These are phyloP conservation scores for Diadema setosum DNA, from an alignment of 35 echinoderm and acorn worm genomes.

Conservation along the genomic window DNA sequence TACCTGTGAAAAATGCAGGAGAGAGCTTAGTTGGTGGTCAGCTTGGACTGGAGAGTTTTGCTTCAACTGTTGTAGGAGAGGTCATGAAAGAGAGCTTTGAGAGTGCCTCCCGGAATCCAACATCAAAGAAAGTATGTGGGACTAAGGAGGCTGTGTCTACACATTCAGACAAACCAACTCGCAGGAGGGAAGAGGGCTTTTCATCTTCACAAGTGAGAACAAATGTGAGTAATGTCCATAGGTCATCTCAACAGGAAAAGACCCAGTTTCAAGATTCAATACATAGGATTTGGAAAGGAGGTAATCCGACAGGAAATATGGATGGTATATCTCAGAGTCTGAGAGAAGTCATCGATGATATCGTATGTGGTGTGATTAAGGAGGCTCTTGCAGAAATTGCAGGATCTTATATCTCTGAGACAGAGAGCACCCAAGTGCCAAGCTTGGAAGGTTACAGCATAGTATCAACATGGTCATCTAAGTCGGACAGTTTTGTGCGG, in stretches of 20 bases:
- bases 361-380: background rate
- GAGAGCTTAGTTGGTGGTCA: background rate
- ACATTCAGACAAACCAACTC: too few relatives aligned
- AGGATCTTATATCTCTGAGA: conserved; percentile 1
- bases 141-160: too few relatives aligned
- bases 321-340: background rate
- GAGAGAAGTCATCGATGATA: background rate
- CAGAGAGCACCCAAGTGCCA: conserved; percentile 34
- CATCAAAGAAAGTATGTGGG: background rate
- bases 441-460: conserved; percentile 70
- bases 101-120: background rate
- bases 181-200: too few relatives aligned
- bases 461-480: conserved; percentile 62
- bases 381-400: background rate
- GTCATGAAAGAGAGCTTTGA: background rate
- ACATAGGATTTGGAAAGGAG: background rate
- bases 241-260: too few relatives aligned
- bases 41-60: background rate
- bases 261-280: too few relatives aligned
- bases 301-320: background rate
- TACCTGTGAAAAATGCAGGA: background rate
- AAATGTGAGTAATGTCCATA: too few relatives aligned
- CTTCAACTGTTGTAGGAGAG: background rate
- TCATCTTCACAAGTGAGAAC: too few relatives aligned
- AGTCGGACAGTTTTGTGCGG: conserved; percentile 77